Percentiles rank a stretch among this genome's conserved stretches.
phyloP scores from a whole-genome alignment of 1,140 invertebrate species.

The Battus philenor region DNA sequence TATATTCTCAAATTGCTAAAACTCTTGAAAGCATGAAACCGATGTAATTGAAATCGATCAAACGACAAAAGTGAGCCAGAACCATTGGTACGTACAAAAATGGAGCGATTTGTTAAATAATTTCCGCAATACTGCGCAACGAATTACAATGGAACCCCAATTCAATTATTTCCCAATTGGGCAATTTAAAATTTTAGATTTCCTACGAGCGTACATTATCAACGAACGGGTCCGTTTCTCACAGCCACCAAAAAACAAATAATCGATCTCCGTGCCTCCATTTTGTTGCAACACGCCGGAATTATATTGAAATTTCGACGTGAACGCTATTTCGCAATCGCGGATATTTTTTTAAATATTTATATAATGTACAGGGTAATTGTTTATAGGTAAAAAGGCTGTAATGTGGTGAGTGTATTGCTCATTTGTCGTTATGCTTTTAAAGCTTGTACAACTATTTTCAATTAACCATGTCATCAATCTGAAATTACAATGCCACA shows the following conservation, averaged over 20 bases:
- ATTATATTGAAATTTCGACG: too few species aligned
- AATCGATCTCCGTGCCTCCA: background rate
- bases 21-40: background rate
- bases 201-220: background rate
- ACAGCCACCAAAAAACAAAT: background rate
- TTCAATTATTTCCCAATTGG: slow-evolving; percentile 13
- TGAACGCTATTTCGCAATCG: too few species aligned
- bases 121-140: slow-evolving; percentile 1
- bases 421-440: too few species aligned
- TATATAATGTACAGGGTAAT: too few species aligned
- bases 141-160: background rate
- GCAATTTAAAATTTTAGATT: slow-evolving; percentile 6
- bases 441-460: too few species aligned
- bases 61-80: background rate
- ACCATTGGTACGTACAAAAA: slow-evolving; percentile 6
- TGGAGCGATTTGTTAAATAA: slow-evolving; percentile 9
- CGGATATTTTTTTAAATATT: too few species aligned
- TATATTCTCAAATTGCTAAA: background rate
- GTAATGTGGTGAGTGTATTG: too few species aligned
- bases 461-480: too few species aligned
- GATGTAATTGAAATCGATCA: slow-evolving; percentile 2
- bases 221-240: background rate
- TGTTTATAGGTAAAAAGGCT: too few species aligned
- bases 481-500: too few species aligned
- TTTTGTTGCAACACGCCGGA: too few species aligned